Evolutionary conservation across 2,888 invertebrate species (phyloP).

Genomic region (Eristalis pertinax): DNA sequence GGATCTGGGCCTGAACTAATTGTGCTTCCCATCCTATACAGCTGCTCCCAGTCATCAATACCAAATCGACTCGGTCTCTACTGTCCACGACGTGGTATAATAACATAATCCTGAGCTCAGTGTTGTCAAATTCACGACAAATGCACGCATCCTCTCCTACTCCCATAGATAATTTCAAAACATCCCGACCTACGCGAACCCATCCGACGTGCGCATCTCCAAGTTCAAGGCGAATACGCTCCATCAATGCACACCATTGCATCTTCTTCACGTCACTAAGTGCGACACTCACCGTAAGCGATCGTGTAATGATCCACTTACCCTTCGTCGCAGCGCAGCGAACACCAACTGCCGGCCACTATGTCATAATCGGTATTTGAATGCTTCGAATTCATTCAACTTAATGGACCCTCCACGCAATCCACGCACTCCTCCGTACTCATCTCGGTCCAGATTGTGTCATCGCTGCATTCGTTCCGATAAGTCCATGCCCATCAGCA

Average conservation of each 20-base stretch:
- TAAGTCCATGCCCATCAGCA: not conserved
- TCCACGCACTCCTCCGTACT: not conserved
- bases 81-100: too few relatives aligned
- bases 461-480: not conserved
- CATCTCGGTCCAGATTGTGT: slow-evolving; percentile 2
- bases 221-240: not conserved
- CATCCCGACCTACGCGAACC: too few relatives aligned
- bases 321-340: not conserved
- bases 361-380: not conserved
- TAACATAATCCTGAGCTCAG: too few relatives aligned
- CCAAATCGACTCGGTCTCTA: too few relatives aligned
- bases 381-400: not conserved
- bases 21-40: too few relatives aligned
- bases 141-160: too few relatives aligned
- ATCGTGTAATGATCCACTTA: not conserved
- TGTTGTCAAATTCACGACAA: too few relatives aligned
- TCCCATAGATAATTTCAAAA: too few relatives aligned
- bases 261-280: not conserved
- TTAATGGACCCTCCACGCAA: not conserved
- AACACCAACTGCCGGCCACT: not conserved
- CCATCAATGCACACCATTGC: not conserved
- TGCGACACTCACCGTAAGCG: not conserved
- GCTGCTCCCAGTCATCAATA: too few relatives aligned
- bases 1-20: too few relatives aligned
- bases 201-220: not conserved